phyloP scores from a whole-genome alignment of 2,113 vertebrate genomes.

The Bubo blakistoni region DNA sequence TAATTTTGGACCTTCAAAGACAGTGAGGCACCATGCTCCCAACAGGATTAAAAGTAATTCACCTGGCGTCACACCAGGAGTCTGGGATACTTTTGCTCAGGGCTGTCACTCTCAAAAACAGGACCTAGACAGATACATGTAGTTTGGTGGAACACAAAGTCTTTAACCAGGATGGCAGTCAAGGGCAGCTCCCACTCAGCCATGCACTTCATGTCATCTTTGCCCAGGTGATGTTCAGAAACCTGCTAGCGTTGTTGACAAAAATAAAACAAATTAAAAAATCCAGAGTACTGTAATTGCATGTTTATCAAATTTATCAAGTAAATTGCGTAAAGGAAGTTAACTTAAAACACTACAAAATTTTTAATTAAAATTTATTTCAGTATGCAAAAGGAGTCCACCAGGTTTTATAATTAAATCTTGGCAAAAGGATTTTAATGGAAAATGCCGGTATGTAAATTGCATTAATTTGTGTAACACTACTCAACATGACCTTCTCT shows the following conservation, averaged over 20 bases:
- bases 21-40: accelerated
- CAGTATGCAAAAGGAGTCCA: not conserved
- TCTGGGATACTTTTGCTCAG: not conserved
- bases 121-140: accelerated
- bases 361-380: slow-evolving; percentile 35
- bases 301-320: not conserved
- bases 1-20: not conserved
- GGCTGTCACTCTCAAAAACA: not conserved
- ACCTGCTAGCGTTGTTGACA: not conserved
- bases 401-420: slow-evolving; percentile 30
- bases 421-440: slow-evolving; percentile 9
- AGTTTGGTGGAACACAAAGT: not conserved
- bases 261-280: not conserved
- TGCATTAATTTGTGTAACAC: not conserved
- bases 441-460: not conserved
- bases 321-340: not conserved
- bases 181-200: not conserved
- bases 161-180: not conserved
- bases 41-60: not conserved
- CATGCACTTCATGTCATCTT: not conserved
- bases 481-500: not conserved
- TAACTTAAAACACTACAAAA: not conserved
- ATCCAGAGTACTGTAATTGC: not conserved
- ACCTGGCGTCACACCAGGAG: not conserved
- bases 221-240: not conserved